These are phyloP conservation scores for Uropsilus gracilis DNA, from an alignment of 2,113 vertebrate genomes.

Conservation along the genomic window DNA sequence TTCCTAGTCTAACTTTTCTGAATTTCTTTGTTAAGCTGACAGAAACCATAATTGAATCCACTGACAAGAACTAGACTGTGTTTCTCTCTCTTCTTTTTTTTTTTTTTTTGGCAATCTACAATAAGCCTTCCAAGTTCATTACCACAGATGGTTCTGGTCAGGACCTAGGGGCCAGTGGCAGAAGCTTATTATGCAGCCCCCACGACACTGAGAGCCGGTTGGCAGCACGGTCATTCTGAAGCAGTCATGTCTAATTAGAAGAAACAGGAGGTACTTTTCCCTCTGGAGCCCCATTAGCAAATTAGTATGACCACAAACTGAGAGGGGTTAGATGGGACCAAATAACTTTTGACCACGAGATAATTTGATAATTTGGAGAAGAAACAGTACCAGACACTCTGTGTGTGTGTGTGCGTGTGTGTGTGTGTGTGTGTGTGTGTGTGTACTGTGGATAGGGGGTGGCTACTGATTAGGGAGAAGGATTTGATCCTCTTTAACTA, in stretches of 20 bases:
- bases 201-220: conserved; percentile 87
- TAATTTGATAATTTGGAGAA: conserved; percentile 87
- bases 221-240: conserved; percentile 85
- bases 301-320: conserved; percentile 90
- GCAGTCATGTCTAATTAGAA: conserved; percentile 90
- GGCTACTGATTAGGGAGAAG: neutral
- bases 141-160: conserved; percentile 86
- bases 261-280: conserved; percentile 85
- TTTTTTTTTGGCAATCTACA: conserved; percentile 76
- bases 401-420: neutral
- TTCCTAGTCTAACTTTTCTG: neutral
- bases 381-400: conserved; percentile 76
- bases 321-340: conserved; percentile 84
- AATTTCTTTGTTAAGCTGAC: conserved; percentile 78
- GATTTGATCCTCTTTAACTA: neutral
- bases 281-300: conserved; percentile 88
- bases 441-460: neutral
- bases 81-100: conserved; percentile 67
- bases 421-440: neutral
- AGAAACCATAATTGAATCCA: conserved; percentile 85
- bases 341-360: conserved; percentile 87
- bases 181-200: conserved; percentile 89
- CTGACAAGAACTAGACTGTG: conserved; percentile 85
- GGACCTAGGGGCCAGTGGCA: conserved; percentile 86
- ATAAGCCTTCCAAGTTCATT: conserved; percentile 90